phyloP scores from a whole-genome alignment of 2,888 invertebrate species.

The Eledona agricola region DNA sequence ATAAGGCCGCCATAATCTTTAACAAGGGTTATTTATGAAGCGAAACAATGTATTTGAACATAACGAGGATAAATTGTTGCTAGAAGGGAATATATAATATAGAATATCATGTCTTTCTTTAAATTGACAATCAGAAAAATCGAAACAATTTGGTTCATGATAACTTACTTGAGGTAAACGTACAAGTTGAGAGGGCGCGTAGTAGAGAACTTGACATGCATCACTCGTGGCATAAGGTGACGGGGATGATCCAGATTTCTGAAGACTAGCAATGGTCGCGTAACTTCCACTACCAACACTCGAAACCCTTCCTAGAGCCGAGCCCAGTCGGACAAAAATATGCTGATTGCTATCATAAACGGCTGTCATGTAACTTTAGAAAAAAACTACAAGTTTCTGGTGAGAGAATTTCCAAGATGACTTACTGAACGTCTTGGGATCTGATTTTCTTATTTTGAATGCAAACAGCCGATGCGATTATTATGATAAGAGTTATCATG shows the following conservation, averaged over 20 bases:
- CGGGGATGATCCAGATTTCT: constrained; percentile 75
- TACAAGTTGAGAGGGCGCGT: constrained; percentile 81
- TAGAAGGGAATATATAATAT: too few species aligned
- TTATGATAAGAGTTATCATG: constrained; percentile 71
- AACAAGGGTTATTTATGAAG: too few species aligned
- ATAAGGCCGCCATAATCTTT: too few species aligned
- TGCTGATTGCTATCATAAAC: constrained; percentile 80
- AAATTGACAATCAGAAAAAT: too few species aligned
- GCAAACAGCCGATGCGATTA: constrained; percentile 74
- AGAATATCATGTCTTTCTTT: too few species aligned
- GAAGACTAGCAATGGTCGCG: constrained; percentile 84
- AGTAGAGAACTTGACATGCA: constrained; percentile 72
- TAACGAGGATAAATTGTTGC: too few species aligned
- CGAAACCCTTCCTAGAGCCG: constrained; percentile 72
- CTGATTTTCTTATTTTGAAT: constrained; percentile 74
- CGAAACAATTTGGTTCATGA: too few species aligned
- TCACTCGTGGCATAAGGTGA: constrained; percentile 79
- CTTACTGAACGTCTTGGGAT: constrained; percentile 76
- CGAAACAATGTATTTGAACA: too few species aligned
- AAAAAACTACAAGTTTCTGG: constrained; percentile 36
- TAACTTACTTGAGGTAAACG: constrained; percentile 73
- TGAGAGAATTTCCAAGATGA: too few species aligned
- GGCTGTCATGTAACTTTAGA: constrained; percentile 79
- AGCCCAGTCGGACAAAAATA: constrained; percentile 78
- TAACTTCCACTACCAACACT: constrained; percentile 82